Evolutionary conservation across 2,797 vertebrate genomes (phyloP).

Genomic region (Molossus alvarezi): DNA sequence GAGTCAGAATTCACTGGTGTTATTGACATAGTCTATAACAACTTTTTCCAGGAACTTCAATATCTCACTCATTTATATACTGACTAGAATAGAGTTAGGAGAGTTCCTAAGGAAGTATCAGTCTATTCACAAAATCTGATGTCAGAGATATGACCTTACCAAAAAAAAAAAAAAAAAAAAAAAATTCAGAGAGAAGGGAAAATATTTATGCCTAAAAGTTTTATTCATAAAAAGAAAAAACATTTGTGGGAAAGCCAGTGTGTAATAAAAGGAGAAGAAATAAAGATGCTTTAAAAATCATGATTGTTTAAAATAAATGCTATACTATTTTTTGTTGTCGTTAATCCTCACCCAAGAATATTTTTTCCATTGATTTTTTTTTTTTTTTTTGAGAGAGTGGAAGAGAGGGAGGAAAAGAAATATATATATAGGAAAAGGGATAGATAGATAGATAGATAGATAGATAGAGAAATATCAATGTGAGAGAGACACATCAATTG

Average conservation of each 20-base stretch:
- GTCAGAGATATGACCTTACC: constrained; percentile 11
- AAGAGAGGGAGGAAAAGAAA: no score
- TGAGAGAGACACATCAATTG: no score
- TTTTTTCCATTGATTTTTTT: no score
- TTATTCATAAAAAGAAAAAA: constrained; percentile 54
- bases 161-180: constrained; percentile 47
- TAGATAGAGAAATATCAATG: no score
- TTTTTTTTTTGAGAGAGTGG: no score
- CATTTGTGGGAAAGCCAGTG: neutral
- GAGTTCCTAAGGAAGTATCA: constrained; percentile 39
- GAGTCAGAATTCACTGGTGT: neutral
- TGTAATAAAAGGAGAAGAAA: constrained; percentile 34
- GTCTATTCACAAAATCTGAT: constrained; percentile 38
- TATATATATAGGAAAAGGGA: no score
- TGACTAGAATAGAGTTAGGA: constrained; percentile 50
- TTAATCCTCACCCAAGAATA: no score
- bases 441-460: no score
- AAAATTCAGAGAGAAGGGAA: neutral
- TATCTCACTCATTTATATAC: constrained; percentile 41
- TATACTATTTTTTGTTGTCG: no score
- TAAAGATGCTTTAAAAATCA: constrained; percentile 43
- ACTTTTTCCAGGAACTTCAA: constrained; percentile 9
- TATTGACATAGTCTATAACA: neutral
- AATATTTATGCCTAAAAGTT: constrained; percentile 55
- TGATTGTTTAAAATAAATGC: constrained; percentile 1